Evolutionary conservation across 1,140 invertebrate genomes (phyloP).

Genomic region (Cydia strobilella): DNA sequence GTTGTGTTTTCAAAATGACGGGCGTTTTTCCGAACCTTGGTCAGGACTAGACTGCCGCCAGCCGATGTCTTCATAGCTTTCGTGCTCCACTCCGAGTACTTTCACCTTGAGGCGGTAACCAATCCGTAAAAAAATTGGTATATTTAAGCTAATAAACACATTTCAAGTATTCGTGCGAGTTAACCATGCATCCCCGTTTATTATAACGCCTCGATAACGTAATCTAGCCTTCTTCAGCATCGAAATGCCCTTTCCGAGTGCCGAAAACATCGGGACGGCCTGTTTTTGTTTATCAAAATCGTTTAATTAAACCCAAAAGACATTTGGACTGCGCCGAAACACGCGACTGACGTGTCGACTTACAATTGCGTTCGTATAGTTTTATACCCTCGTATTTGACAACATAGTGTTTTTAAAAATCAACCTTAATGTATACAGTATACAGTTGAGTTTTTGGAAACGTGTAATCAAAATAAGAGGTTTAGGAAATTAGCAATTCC

Average conservation of each 20-base stretch:
- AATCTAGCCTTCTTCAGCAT: slow-evolving; percentile 2
- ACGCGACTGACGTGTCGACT: slow-evolving; percentile 36
- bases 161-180: not conserved
- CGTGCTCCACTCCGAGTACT: too few species aligned
- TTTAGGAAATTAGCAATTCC: not conserved
- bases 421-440: not conserved
- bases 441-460: not conserved
- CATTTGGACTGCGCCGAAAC: slow-evolving; percentile 33
- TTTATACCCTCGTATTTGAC: not conserved
- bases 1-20: too few species aligned
- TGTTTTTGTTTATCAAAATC: slow-evolving; percentile 47
- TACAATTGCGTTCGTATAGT: slow-evolving; percentile 3
- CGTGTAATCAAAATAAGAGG: not conserved
- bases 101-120: not conserved
- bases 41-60: too few species aligned
- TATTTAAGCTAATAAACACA: slow-evolving; percentile 5
- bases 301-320: slow-evolving; percentile 41
- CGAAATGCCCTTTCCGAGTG: not conserved
- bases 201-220: slow-evolving; percentile 1
- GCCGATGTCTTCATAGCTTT: too few species aligned
- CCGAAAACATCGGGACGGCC: slow-evolving; percentile 35
- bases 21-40: too few species aligned
- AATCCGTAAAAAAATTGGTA: not conserved
- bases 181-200: not conserved
- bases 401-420: not conserved